phyloP scores from a whole-genome alignment of 2,113 vertebrate genomes.

The Corapipo altera region DNA sequence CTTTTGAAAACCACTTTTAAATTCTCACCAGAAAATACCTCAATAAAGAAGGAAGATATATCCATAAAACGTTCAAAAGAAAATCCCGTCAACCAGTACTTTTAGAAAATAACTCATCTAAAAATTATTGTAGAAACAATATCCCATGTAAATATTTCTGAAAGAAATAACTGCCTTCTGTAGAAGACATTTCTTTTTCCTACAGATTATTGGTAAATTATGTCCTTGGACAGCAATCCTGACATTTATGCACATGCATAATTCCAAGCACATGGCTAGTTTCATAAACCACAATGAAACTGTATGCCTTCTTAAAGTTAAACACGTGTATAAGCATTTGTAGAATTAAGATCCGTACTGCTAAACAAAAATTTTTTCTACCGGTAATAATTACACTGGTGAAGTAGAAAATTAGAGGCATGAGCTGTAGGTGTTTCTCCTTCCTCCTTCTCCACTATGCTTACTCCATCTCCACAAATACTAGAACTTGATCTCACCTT shows the following conservation, averaged over 20 bases:
- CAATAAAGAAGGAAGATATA: constrained; percentile 40
- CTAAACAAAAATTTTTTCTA: neutral
- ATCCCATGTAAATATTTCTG: constrained; percentile 24
- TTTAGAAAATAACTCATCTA: constrained; percentile 33
- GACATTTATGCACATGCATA: constrained; percentile 34
- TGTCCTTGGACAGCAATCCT: constrained; percentile 37
- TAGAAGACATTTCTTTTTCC: constrained; percentile 37
- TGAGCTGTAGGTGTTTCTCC: neutral
- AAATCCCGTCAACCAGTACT: neutral
- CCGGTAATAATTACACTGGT: neutral
- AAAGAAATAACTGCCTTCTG: constrained; percentile 1
- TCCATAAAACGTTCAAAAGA: constrained; percentile 48
- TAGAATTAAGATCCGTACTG: neutral
- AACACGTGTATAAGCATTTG: constrained; percentile 16
- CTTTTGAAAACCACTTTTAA: constrained; percentile 70
- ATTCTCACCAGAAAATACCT: constrained; percentile 50
- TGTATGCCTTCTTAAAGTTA: constrained; percentile 19
- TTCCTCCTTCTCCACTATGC: neutral
- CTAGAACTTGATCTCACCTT: neutral
- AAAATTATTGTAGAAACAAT: constrained; percentile 48
- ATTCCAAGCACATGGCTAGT: constrained; percentile 26
- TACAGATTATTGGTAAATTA: constrained; percentile 38
- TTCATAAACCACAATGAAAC: constrained; percentile 45
- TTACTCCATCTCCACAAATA: neutral
- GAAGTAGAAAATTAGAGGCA: neutral